Evolutionary conservation across 1,140 invertebrate genomes (phyloP), one percentile per base, ranked within the genome.

Genomic region (Drosophila nasuta): DNA sequence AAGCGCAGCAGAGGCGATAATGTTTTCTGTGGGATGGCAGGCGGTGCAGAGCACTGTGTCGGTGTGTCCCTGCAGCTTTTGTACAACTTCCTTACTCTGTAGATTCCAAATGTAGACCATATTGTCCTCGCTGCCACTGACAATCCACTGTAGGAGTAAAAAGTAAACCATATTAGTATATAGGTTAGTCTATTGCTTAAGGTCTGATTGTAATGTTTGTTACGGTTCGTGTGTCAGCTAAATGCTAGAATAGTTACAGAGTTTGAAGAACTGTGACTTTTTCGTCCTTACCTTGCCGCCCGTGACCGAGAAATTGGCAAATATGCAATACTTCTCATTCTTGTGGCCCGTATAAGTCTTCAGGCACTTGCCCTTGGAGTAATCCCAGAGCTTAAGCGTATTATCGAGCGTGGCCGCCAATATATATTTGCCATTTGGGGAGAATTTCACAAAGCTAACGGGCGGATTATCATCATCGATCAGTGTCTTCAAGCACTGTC

Each of bases 301-400:
- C 49, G 99, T 99, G 3, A 99, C 98, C 58, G 98, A 99, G 93
- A 99, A 99, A 93, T 99, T 99, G 20, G 99, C 98, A 94, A 99
- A 99, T 93, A 99, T 99, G 93, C 99, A 99, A 93, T 99, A 99
- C 93, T 99, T 99, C 93, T 99, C 98, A 94, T 99, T 99, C 93
- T 97, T 97, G 93, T 99, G 99, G 1, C 98, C 98, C 0, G 96
- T 97, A 82, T 99, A 99, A 0, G 98, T 99, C 94, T 99, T 99
- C 13, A 99, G 93, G 93, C 98, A 99, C 94, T 98, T 98, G 60
- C 96, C 97, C 95, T 99, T 99, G 69, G 97, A 98, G 93, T 99
- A 99, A 93, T 99, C 99, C 99, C 99, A 99, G 49, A 99, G 93
- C 94, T 99, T 99, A 2, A 99, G 94, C 7, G 98, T 99, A 92